These are phyloP conservation scores for Osmerus eperlanus DNA, from an alignment of 2,113 vertebrate species.

Conservation along the genomic window DNA sequence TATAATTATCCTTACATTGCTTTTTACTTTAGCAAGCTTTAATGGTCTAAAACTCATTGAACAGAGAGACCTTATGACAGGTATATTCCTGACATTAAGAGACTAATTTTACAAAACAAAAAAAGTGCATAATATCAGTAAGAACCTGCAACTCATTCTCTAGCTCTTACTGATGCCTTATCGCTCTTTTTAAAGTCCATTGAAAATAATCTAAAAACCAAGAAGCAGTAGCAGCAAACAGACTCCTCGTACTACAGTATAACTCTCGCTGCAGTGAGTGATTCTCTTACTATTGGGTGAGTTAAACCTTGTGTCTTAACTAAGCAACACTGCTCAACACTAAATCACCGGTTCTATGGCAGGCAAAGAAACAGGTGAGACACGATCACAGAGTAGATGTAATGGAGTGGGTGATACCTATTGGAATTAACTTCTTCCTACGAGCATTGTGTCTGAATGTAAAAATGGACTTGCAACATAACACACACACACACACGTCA, in stretches of 20 bases:
- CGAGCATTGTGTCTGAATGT: constrained; percentile 7
- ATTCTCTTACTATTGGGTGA: constrained; percentile 20
- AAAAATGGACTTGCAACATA: constrained; percentile 28
- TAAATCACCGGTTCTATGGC: constrained; percentile 2
- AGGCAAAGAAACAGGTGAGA: constrained; percentile 18
- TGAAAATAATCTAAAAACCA: constrained; percentile 42
- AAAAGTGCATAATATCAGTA: constrained; percentile 69
- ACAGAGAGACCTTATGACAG: constrained; percentile 47
- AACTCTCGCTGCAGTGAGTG: constrained; percentile 36
- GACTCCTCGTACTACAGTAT: constrained; percentile 58
- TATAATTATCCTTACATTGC: constrained; percentile 27
- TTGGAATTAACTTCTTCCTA: constrained; percentile 34
- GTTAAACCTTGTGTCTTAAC: constrained; percentile 26
- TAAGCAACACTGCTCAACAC: constrained; percentile 28
- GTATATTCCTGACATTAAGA: constrained; percentile 54
- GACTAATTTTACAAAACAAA: constrained; percentile 59
- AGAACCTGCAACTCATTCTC: constrained; percentile 49
- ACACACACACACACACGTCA: neutral
- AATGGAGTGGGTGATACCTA: constrained; percentile 33
- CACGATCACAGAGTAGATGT: constrained; percentile 17
- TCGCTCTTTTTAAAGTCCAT: constrained; percentile 40
- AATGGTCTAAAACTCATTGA: constrained; percentile 60
- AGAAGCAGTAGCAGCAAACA: constrained; percentile 57
- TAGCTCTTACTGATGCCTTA: constrained; percentile 48
- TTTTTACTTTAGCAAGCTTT: constrained; percentile 51